Percentiles rank a stretch among this genome's conserved stretches.
Conservation (phyloP, 2,797 vertebrate genomes). For the Aulostomus chinensis region DNA sequence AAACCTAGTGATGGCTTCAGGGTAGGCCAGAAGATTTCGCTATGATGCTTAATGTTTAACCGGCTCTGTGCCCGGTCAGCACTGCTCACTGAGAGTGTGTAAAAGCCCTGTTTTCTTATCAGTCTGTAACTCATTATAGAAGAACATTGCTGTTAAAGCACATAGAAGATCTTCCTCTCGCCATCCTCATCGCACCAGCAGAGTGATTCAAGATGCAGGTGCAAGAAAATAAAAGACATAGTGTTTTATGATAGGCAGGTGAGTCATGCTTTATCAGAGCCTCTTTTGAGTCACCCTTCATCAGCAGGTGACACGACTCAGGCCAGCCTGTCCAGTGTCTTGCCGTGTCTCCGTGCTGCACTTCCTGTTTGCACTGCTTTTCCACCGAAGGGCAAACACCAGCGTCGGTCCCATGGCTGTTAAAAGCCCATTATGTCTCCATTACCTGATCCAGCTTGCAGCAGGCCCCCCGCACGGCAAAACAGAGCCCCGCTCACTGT, state of each 20-base stretch:
- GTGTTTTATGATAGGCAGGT: constrained; percentile 50
- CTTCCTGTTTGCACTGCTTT: constrained; percentile 70
- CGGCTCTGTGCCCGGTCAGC: constrained; percentile 13
- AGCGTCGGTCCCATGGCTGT: constrained; percentile 51
- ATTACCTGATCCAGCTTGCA: constrained; percentile 62
- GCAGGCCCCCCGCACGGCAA: constrained; percentile 33
- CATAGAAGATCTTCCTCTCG: constrained; percentile 28
- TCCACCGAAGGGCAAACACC: constrained; percentile 71
- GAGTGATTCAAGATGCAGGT: constrained; percentile 9
- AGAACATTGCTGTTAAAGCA: constrained; percentile 29
- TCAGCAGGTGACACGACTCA: constrained; percentile 53
- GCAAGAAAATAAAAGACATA: constrained; percentile 40
- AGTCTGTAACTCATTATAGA: constrained; percentile 14
- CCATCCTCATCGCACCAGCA: constrained; percentile 20
- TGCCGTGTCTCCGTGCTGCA: constrained; percentile 53
- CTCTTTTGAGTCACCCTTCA: constrained; percentile 47
- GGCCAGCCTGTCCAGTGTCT: constrained; percentile 41
- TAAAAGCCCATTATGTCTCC: constrained; percentile 78
- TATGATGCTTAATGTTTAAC: constrained; percentile 53
- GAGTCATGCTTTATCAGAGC: constrained; percentile 44
- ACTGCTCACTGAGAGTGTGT: constrained; percentile 19
- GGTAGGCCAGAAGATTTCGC: background rate
- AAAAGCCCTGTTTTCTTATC: constrained; percentile 53
- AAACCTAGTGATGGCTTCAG: background rate
- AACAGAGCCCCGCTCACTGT: constrained; percentile 33